Base-by-base conservation (phyloP, 2,113 vertebrate genomes). In the Stegastes partitus region DNA sequence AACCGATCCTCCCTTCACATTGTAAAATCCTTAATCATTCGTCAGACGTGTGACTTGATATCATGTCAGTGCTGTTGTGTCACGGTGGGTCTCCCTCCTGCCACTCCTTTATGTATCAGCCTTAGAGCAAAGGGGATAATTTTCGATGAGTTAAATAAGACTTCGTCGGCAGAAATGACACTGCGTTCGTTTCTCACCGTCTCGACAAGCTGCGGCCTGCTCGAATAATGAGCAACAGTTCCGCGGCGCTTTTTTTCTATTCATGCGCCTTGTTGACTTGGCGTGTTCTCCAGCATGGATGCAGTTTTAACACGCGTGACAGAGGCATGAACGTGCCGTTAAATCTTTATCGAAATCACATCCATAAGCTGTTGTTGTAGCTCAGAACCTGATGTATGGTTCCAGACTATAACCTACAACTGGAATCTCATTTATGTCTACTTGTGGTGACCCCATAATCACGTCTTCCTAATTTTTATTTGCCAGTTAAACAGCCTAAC, bases 121-220 rank as follows among this genome's bases (percentile, higher is more conserved):
- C 37, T 28, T 82, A 62, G 6, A 3, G 21, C 22, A 73, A 53
- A 44, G 42, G 22, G 26, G 58, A 18, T 42, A 15, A 34, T 82
- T 68, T 80, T 47, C 51, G 16, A 67, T 49, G 56, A 77, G 54
- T 84, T 42, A 51, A 73, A 68, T 61, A 23, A 73, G 25, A 69
- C 34, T 53, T 81, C 50, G 63, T 68, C 16, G 63, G 18, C 61
- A 69, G 54, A 66, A 57, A 34, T 71, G 39, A 80, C 31, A 65
- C n/a, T n/a, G 0, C 11, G 39, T 63, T 74, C 8, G 47, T 62
- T 6, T 55, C 26, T 51, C n/a, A 59, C 10, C 2, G 14, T 64
- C 56, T 75, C 2, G 61, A 54, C 85, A 86, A 76, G 85, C 39
- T 47, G 4, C n/a, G 67, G 63, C 76, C n/a, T 70, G 84, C 22